A percentile compares a stretch with the other conserved stretches of the same genome.
phyloP scores from a whole-genome alignment of 2,113 vertebrate species.

The Pollimyrus isidori region DNA sequence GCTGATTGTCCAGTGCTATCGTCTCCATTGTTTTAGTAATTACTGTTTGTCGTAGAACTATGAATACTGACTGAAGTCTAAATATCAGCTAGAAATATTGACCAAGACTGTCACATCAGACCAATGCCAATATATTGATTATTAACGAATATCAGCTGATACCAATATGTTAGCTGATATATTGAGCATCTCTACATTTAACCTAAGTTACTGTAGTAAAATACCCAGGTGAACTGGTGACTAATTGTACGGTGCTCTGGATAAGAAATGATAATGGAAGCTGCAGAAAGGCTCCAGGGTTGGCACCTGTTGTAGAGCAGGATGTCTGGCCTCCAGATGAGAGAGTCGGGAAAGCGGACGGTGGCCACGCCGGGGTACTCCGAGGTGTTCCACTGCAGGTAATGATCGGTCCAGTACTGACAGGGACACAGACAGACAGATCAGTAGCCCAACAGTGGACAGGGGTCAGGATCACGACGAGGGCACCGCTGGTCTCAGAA shows the following conservation, averaged over 20 bases:
- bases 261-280: background rate
- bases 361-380: constrained; percentile 77
- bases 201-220: background rate
- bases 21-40: background rate
- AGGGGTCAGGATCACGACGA: background rate
- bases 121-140: background rate
- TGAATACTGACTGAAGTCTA: background rate
- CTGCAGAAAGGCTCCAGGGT: background rate
- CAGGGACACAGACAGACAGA: constrained; percentile 21
- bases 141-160: background rate
- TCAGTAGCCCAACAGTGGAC: background rate
- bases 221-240: background rate
- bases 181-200: background rate
- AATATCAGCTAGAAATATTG: background rate
- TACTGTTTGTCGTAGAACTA: background rate
- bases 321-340: constrained; percentile 81
- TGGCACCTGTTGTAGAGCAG: constrained; percentile 80
- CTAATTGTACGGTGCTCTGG: background rate
- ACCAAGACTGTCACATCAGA: background rate
- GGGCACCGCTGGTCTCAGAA: background rate
- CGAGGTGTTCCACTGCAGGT: constrained; percentile 74
- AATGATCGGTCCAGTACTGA: constrained; percentile 78
- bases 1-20: background rate
- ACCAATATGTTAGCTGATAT: background rate
- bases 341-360: constrained; percentile 72